These are phyloP conservation scores for Anagrus nilaparvatae DNA, from an alignment of 1,140 invertebrate genomes.

Conservation along the genomic window DNA sequence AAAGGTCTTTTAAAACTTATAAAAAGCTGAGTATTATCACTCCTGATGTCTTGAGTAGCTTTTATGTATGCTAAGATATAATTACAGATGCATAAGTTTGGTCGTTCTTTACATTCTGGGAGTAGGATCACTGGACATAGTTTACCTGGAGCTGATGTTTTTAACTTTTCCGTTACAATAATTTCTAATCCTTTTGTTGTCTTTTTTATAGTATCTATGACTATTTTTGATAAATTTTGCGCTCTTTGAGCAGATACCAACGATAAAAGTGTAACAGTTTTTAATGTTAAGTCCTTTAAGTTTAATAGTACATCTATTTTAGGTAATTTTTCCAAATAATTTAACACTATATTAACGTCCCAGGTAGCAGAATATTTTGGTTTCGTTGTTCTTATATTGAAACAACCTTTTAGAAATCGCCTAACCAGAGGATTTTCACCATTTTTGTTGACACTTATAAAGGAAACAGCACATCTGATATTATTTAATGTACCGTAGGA, in stretches of 20 bases:
- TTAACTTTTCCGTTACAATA: conserved; percentile 15
- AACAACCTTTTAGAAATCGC: conserved; percentile 24
- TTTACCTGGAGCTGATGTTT: conserved; percentile 16
- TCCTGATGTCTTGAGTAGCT: background rate
- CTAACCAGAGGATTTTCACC: conserved; percentile 15
- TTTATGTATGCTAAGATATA: background rate
- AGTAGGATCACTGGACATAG: background rate
- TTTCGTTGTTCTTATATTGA: conserved; percentile 17
- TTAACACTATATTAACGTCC: conserved; percentile 22
- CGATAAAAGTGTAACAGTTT: conserved; percentile 16
- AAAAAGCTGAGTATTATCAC: background rate
- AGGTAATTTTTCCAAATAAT: conserved; percentile 15
- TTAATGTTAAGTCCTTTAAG: conserved; percentile 15
- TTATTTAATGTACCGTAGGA: conserved; percentile 22
- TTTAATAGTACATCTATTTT: conserved; percentile 14
- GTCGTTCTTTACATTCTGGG: background rate
- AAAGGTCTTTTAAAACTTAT: background rate
- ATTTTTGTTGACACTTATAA: conserved; percentile 10
- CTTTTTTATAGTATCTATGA: background rate
- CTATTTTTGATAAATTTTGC: conserved; percentile 4
- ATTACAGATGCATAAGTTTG: background rate
- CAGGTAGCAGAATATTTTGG: conserved; percentile 24
- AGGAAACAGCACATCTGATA: conserved; percentile 16
- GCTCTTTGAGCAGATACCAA: background rate
- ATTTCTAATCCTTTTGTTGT: conserved; percentile 4